Conservation (phyloP, 2,113 vertebrate genomes). For the Zapornia atra region DNA sequence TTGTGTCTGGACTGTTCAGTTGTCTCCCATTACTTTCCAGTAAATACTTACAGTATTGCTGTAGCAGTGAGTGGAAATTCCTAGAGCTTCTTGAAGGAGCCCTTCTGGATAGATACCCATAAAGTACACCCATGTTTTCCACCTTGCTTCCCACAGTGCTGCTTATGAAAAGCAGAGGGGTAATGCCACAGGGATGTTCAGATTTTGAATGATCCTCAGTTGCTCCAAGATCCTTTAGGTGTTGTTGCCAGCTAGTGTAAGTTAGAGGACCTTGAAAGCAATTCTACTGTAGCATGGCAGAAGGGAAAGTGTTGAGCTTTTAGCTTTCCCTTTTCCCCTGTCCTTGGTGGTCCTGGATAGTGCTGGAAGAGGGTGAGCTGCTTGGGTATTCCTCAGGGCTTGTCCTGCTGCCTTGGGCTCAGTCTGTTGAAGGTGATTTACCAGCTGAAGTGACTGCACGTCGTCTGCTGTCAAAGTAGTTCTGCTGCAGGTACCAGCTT, state of each 20-base stretch:
- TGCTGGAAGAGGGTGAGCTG: not conserved
- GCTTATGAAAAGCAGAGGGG: not conserved
- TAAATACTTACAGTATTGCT: not conserved
- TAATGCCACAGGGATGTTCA: fast-evolving
- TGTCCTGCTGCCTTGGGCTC: fast-evolving
- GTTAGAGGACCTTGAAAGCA: not conserved
- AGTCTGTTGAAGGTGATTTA: not conserved
- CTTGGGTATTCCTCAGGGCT: not conserved
- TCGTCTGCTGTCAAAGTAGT: not conserved
- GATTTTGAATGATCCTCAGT: not conserved
- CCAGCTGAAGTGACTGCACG: not conserved
- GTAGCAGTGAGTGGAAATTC: constrained; percentile 3
- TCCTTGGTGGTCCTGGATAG: not conserved
- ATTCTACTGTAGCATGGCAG: not conserved
- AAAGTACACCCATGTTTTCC: not conserved
- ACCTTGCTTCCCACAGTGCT: not conserved
- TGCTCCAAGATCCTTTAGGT: not conserved
- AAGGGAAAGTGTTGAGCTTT: fast-evolving
- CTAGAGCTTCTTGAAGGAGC: not conserved
- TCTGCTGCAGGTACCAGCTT: not conserved
- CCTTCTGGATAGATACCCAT: not conserved
- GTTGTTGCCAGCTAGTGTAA: not conserved
- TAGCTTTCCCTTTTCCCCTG: not conserved
- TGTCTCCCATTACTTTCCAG: not conserved
- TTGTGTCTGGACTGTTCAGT: not conserved